Percentiles rank a stretch among this genome's conserved stretches.
phyloP scores from a whole-genome alignment of 2,797 vertebrate genomes.

The Morelia viridis region DNA sequence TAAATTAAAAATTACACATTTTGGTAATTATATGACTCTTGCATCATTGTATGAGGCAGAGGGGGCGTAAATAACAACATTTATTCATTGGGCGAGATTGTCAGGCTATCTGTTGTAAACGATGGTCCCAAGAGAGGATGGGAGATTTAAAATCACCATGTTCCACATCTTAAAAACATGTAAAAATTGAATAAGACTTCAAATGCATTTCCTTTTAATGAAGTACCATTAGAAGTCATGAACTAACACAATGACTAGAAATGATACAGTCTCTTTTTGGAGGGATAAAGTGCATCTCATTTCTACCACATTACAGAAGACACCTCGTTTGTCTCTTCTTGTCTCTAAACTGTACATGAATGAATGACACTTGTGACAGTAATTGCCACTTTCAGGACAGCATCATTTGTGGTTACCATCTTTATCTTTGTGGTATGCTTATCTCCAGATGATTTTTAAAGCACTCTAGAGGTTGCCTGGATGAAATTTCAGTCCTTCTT shows the following conservation, averaged over 20 bases:
- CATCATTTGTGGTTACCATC: slow-evolving; percentile 41
- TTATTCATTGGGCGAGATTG: slow-evolving; percentile 49
- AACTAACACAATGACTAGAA: background rate
- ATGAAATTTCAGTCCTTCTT: slow-evolving; percentile 34
- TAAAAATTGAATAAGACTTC: slow-evolving; percentile 15
- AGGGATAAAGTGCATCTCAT: slow-evolving; percentile 39
- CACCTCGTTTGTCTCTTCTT: slow-evolving; percentile 48
- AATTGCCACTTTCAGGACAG: slow-evolving; percentile 57
- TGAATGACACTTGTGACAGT: slow-evolving; percentile 58
- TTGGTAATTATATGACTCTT: slow-evolving; percentile 50
- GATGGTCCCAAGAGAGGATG: slow-evolving; percentile 15
- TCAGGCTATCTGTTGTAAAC: slow-evolving; percentile 36
- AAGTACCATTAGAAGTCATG: slow-evolving; percentile 34
- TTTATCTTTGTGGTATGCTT: slow-evolving; percentile 56
- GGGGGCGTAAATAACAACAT: slow-evolving; percentile 47
- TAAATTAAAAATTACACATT: slow-evolving; percentile 53
- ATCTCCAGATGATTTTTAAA: slow-evolving; percentile 8
- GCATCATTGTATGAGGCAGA: slow-evolving; percentile 31
- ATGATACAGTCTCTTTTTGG: background rate
- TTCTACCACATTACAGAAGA: slow-evolving; percentile 38
- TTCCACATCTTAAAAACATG: background rate
- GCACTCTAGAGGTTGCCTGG: slow-evolving; percentile 26
- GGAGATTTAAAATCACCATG: background rate
- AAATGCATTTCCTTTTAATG: slow-evolving; percentile 32
- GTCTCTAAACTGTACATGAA: slow-evolving; percentile 49